Base-by-base conservation (phyloP, 2,797 vertebrate genomes). In the Sparus aurata region DNA sequence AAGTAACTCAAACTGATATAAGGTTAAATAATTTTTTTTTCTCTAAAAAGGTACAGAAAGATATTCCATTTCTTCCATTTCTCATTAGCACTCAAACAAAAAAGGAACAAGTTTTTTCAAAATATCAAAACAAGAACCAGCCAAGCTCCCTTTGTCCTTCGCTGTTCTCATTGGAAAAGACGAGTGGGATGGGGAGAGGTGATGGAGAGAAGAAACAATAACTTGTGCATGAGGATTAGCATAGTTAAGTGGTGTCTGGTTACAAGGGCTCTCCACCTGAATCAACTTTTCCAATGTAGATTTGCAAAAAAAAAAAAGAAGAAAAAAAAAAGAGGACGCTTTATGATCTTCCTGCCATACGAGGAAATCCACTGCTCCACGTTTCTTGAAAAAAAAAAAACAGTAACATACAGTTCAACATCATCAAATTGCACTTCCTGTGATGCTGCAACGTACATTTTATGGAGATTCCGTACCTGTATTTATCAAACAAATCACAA, bases 1-100 rank as follows among this genome's bases (percentile, higher is more conserved):
- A 96, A 98, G 96, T 97, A 97, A 97, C 96, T 97, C 96, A 96
- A 97, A 93, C 97, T 96, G 96, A 97, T 97, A 97, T 95, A 95
- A 94, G 97, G 97, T 98, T 98, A 98, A 98, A 98, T 97, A 97
- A 97, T 95, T 93, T 95, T 94, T 94, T 96, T 94, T 84, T 86
- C 84, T 91, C 90, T 84, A 86, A 91, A 91, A 91, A 88, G 95
- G 94, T 97, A 97, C 95, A 97, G 95, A 92, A 93, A 91, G 87
- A 89, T 91, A 96, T 95, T 91, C 81, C 22, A 84, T 83, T 85
- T 89, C 87, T 89, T 89, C 78, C 80, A 80, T 89, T 87, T 93
- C 72, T 92, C 61, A 89, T 91, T 80, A 92, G 87, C 90, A 91
- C 90, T 91, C 90, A 75, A 87, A 74, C 34, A 79, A 60, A 73